phyloP scores from a whole-genome alignment of 2,888 invertebrate species.

The Microplitis deprimator region DNA sequence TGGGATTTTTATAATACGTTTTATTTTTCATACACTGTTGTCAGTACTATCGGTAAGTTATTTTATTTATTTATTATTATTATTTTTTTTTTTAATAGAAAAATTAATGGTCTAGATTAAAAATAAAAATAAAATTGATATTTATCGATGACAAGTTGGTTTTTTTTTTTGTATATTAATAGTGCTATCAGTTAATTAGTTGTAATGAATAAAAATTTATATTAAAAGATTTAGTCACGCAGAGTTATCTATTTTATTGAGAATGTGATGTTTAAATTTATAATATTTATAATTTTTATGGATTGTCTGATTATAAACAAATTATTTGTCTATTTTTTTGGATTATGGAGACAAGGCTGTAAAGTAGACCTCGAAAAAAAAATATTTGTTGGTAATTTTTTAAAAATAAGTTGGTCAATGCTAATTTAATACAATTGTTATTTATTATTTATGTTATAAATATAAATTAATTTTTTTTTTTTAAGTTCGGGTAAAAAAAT shows the following conservation, averaged over 20 bases:
- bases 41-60: constrained; percentile 88
- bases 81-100: too few relatives aligned
- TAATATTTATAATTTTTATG: too few relatives aligned
- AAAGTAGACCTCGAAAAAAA: neutral
- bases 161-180: neutral
- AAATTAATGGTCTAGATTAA: too few relatives aligned
- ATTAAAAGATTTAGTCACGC: neutral
- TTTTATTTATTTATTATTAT: neutral
- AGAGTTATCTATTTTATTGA: neutral
- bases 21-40: constrained; percentile 92
- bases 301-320: too few relatives aligned
- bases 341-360: neutral
- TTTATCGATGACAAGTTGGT: too few relatives aligned
- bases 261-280: too few relatives aligned
- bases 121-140: too few relatives aligned
- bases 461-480: neutral
- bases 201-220: neutral
- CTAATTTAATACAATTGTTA: neutral
- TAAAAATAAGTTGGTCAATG: neutral
- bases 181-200: neutral
- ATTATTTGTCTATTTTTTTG: too few relatives aligned
- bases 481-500: too few relatives aligned
- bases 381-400: neutral
- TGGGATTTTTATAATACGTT: constrained; percentile 95
- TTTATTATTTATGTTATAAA: neutral